Evolutionary conservation across 1,140 invertebrate genomes (phyloP).

Genomic region (Drosophila tropicalis): DNA sequence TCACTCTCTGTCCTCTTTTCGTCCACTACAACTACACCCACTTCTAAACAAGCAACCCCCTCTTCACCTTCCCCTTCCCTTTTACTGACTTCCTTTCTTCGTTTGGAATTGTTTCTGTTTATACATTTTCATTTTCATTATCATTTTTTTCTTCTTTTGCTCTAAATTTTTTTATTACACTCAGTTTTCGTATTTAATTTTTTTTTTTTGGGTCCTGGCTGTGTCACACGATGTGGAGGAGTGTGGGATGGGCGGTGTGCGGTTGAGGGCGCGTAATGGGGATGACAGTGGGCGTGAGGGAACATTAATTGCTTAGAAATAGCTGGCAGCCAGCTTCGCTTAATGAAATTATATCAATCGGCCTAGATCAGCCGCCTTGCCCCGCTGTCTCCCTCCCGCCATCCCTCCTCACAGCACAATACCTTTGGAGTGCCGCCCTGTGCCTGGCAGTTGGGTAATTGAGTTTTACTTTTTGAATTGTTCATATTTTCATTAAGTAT

Average conservation of each 20-base stretch:
- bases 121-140: conserved; percentile 80
- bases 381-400: neutral
- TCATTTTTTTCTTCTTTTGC: conserved; percentile 47
- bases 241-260: conserved; percentile 8
- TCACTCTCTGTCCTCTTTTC: too few species aligned
- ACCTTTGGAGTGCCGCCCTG: conserved; percentile 17
- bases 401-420: neutral
- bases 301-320: conserved; percentile 49
- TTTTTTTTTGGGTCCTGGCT: neutral
- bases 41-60: conserved; percentile 15
- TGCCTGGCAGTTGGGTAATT: conserved; percentile 69
- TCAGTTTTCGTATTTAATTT: conserved; percentile 45
- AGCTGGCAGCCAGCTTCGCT: conserved; percentile 29
- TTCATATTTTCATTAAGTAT: conserved; percentile 68
- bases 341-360: conserved; percentile 81
- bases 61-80: neutral
- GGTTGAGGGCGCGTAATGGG: neutral
- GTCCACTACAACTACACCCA: neutral
- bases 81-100: neutral
- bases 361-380: conserved; percentile 46
- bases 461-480: conserved; percentile 72
- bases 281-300: conserved; percentile 42
- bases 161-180: conserved; percentile 65
- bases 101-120: conserved; percentile 39
- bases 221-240: neutral